phyloP scores from a whole-genome alignment of 2,888 invertebrate genomes.

The Drosophila gaucha region DNA sequence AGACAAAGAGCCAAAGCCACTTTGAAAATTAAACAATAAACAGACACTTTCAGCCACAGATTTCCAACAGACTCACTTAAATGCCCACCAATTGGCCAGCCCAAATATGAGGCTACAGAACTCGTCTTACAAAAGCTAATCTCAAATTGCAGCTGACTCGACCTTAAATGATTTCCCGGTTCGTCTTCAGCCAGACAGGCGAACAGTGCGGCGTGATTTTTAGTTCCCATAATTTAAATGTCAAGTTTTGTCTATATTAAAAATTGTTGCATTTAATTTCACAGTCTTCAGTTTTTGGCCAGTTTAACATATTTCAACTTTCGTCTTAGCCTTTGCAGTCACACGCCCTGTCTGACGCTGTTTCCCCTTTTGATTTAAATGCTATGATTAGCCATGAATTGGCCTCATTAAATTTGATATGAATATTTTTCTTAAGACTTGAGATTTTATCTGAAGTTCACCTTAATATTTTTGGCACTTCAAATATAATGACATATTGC shows the following conservation, averaged over 20 bases:
- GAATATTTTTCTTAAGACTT: conserved; percentile 33
- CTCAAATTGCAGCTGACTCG: conserved; percentile 59
- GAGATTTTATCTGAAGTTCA: conserved; percentile 16
- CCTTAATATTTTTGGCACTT: not conserved
- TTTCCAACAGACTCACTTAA: conserved; percentile 1
- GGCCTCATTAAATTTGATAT: conserved; percentile 52
- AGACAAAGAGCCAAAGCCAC: conserved; percentile 13
- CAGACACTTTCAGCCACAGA: not conserved
- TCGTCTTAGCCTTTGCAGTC: conserved; percentile 34
- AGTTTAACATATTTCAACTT: conserved; percentile 8
- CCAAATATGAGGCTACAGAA: conserved; percentile 1
- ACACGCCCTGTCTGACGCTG: conserved; percentile 57
- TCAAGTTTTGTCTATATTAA: conserved; percentile 84
- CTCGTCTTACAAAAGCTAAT: not conserved
- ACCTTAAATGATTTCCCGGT: conserved; percentile 52
- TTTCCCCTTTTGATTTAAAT: conserved; percentile 33
- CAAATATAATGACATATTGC: not conserved
- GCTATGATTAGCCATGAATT: conserved; percentile 68
- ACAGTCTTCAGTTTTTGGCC: conserved; percentile 1
- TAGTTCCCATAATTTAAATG: conserved; percentile 85
- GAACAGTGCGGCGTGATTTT: conserved; percentile 58
- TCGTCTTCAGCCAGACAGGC: conserved; percentile 14
- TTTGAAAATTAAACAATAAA: conserved; percentile 43
- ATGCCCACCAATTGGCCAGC: not conserved
- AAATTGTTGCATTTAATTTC: conserved; percentile 61